These are phyloP conservation scores for Myioborus miniatus DNA, from an alignment of 2,797 vertebrate species.

Conservation along the genomic window DNA sequence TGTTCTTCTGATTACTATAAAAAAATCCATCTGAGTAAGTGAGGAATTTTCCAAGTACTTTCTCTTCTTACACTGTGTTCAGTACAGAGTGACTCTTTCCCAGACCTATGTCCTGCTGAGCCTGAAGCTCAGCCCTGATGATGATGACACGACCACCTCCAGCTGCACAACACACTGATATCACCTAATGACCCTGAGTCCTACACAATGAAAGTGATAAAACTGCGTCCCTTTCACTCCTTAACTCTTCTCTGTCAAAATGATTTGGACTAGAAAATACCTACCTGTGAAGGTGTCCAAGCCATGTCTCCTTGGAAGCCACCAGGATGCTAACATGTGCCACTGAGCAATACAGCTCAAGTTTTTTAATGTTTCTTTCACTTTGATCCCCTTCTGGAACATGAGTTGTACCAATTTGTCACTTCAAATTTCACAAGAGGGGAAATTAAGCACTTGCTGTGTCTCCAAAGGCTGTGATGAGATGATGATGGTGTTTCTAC, in stretches of 20 bases:
- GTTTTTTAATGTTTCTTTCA: neutral
- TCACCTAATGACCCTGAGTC: neutral
- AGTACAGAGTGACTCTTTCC: neutral
- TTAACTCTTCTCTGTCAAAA: neutral
- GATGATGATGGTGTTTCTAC: neutral
- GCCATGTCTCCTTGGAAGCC: neutral
- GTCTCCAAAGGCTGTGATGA: neutral
- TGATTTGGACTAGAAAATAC: neutral
- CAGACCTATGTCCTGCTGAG: neutral
- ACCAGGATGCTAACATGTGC: neutral
- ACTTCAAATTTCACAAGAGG: neutral
- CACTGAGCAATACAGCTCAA: rapidly evolving
- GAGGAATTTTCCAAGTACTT: neutral
- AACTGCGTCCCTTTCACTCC: neutral
- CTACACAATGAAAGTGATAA: neutral
- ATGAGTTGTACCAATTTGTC: neutral
- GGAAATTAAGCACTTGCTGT: neutral
- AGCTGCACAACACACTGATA: neutral
- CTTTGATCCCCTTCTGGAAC: neutral
- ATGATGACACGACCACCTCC: neutral
- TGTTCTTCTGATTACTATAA: neutral
- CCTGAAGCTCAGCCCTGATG: neutral
- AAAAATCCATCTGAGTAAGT: neutral
- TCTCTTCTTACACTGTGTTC: neutral
- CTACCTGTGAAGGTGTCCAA: neutral